Conservation (phyloP, 2,113 vertebrate genomes). For the Piliocolobus tephrosceles region DNA sequence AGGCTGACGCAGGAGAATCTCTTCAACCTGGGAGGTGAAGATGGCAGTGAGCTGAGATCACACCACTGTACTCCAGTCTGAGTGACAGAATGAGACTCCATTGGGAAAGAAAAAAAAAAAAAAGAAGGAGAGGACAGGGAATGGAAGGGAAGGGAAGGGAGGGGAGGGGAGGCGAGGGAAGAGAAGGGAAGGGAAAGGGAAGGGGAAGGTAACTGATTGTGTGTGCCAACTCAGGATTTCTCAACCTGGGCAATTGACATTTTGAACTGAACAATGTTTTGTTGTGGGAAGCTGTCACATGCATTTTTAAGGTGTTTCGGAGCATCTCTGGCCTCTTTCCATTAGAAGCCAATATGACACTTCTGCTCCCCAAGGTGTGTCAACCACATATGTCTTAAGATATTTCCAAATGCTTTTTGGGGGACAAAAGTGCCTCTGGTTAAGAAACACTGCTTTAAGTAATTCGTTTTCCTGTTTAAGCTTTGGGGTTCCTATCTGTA, state of each 20-base stretch:
- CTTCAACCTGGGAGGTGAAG: no score
- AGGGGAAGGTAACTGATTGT: neutral
- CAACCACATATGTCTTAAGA: neutral
- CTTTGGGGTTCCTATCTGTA: neutral
- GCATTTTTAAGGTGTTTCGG: neutral
- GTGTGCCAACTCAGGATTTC: neutral
- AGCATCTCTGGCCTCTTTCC: neutral
- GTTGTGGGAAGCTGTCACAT: neutral
- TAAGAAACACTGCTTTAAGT: neutral
- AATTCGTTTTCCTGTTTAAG: neutral
- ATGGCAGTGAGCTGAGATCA: no score
- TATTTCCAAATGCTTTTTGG: neutral
- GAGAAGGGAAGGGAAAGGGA: no score
- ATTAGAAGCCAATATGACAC: neutral
- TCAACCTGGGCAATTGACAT: neutral
- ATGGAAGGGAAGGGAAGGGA: accelerated
- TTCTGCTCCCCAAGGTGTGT: neutral
- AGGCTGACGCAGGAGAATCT: no score
- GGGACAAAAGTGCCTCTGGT: neutral
- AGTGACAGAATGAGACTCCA: no score
- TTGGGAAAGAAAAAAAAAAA: no score
- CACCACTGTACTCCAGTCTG: no score
- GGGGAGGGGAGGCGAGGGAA: no score
- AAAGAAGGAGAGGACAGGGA: no score
- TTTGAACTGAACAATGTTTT: neutral